Base-by-base conservation (phyloP, 2,888 invertebrate species). In the Cryptocephalus primarius region DNA sequence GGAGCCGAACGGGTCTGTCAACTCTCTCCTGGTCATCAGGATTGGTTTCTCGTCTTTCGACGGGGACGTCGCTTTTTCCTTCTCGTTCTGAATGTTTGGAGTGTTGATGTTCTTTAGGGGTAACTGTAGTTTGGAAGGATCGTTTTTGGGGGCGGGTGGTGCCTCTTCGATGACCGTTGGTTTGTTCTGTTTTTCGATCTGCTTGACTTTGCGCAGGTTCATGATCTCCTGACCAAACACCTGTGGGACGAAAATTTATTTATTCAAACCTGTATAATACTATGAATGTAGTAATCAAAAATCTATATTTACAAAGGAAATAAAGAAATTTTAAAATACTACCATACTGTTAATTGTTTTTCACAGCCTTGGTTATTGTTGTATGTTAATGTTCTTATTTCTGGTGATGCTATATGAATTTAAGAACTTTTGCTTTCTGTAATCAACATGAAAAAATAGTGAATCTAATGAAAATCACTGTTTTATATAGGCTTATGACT, bases 1-100 rank as follows among this genome's bases (percentile, higher is more conserved):
- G 32, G 91, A 91, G 42, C 89, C 91, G 70, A 92, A 90, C 0
- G 92, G 92, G 72, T 93, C 91, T 8, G 83, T 83, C 53, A 88
- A 73, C 67, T 91, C 88, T 45, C 88, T 80, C 54, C 88, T 78
- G 1, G 90, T 90, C 89, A 91, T 90, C 56, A 90, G 72, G 59
- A 64, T 53, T 4, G 67, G 68, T 53, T 69, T 83, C 4, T 85
- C 81, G 55, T 85, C 85, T 56, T 79, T 80, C 32, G 81, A 79
- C 45, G 76, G 74, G 1, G 77, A 75, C 1, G 81, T 79, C 12
- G 80, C 76, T 57, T 70, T 78, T 54, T 73, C 77, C 64, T 67
- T 49, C 31, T 63, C 65, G 0, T 68, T 68, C 1, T 53, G 47
- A 9, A 61, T 60, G 14, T 61, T 58, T 31, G 60, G 65, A 51